Base-by-base conservation (phyloP, 2,113 vertebrate genomes). In the Chaetops frenatus region DNA sequence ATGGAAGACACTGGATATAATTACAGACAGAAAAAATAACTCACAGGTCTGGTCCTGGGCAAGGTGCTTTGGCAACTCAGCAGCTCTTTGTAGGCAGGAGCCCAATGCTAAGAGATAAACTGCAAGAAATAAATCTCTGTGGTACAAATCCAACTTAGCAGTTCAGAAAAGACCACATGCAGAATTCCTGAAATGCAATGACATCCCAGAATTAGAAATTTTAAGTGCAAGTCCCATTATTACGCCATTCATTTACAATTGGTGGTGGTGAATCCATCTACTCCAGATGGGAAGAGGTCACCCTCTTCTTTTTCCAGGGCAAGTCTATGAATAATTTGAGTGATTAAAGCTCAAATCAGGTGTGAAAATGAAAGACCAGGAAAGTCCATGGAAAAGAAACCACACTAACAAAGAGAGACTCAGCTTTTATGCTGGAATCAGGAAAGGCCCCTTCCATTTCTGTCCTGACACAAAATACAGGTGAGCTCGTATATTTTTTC, bases 341-440 rank as follows among this genome's bases (percentile, higher is more conserved):
- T 29, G 50, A 97, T 96, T 94, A 96, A 94, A 96, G 54, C 81
- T 97, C 91, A 74, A 96, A 91, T 92, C 88, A 95, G 77, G 93
- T 95, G 74, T 88, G 92, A 94, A 96, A 95, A 79, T 42, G 56
- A 72, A 78, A 65, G 67, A 71, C 21, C 44, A 51, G 33, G 19
- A 90, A 95, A 66, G 66, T 61, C 91, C 36, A 85, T 21, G 62
- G 53, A 72, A 92, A 87, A 95, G 73, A 94, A 88, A 86, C 36
- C 42, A 77, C 27, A 28, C 23, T 77, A 69, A 33, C 40, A 47
- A 57, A 54, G 66, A 70, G 38, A 58, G 5, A 53, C 27, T 76
- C 12, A 53, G 64, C 72, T 85, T 91, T 84, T 62, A 84, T 33
- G 84, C 45, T 67, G 53, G 61, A 88, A 92, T 69, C 29, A 86